Conservation (phyloP, 2,888 invertebrate species). For the Drosophila longiperda region DNA sequence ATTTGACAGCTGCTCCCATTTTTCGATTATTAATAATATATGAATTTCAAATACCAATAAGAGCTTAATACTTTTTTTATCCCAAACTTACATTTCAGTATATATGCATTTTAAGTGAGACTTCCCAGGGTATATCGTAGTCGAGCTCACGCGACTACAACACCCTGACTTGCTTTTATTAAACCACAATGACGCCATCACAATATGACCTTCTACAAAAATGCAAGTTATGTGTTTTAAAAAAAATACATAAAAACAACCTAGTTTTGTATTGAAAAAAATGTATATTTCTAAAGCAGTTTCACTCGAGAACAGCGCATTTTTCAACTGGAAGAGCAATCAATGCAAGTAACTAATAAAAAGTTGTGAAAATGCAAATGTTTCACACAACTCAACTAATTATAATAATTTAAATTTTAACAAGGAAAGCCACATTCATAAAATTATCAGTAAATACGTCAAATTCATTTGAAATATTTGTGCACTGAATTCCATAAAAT, state of each 20-base stretch:
- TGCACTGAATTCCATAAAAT: constrained; percentile 14
- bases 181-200: background rate
- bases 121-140: background rate
- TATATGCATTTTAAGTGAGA: background rate
- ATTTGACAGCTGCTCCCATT: background rate
- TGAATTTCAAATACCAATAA: background rate
- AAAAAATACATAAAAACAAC: background rate
- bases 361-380: background rate
- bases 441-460: background rate
- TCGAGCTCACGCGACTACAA: background rate
- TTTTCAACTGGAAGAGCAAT: background rate
- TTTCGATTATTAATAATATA: background rate
- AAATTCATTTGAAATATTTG: background rate
- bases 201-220: background rate
- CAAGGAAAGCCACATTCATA: background rate
- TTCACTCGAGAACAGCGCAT: background rate
- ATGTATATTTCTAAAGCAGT: background rate
- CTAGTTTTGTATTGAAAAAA: background rate
- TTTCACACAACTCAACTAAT: background rate
- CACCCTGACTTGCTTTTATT: background rate
- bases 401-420: background rate
- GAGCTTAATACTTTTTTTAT: background rate
- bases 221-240: background rate
- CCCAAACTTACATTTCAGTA: background rate
- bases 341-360: background rate